phyloP scores from a whole-genome alignment of 1,140 invertebrate genomes.

The Drosophila ogumai region DNA sequence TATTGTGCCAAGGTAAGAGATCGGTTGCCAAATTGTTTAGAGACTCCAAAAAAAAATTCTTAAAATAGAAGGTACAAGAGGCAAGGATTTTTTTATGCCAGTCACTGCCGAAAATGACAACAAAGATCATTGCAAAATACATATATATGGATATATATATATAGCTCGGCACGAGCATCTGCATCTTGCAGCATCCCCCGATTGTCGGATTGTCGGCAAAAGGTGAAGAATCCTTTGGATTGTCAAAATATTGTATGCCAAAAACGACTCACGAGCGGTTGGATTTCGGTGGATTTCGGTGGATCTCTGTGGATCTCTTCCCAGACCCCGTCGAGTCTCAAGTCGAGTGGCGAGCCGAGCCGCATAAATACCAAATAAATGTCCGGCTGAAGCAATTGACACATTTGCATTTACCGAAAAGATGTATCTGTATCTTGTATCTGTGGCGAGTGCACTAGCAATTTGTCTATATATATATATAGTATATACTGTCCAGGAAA shows the following conservation, averaged over 20 bases:
- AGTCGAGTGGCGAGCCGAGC: conserved; percentile 33
- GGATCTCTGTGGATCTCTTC: neutral
- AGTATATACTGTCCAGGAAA: conserved; percentile 6
- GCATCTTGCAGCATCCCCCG: conserved; percentile 24
- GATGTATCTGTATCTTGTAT: conserved; percentile 50
- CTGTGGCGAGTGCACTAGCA: conserved; percentile 21
- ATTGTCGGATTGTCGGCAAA: conserved; percentile 48
- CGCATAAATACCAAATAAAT: conserved; percentile 69
- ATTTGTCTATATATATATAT: conserved; percentile 24
- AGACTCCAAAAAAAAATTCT: conserved; percentile 48
- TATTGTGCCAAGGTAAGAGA: conserved; percentile 83
- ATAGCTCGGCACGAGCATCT: conserved; percentile 29
- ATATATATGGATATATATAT: neutral
- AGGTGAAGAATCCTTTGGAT: conserved; percentile 82
- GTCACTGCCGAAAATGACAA: conserved; percentile 71
- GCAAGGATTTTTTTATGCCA: conserved; percentile 75
- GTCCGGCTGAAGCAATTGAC: conserved; percentile 78
- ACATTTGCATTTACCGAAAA: conserved; percentile 67
- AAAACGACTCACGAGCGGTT: conserved; percentile 64
- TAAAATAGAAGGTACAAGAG: conserved; percentile 61
- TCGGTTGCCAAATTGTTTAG: conserved; percentile 75
- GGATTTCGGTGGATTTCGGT: neutral
- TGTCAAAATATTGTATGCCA: conserved; percentile 82
- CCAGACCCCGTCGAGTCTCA: conserved; percentile 33
- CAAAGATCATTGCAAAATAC: conserved; percentile 16